Conservation (phyloP, 1,140 invertebrate genomes). For the Ceratitis capitata region DNA sequence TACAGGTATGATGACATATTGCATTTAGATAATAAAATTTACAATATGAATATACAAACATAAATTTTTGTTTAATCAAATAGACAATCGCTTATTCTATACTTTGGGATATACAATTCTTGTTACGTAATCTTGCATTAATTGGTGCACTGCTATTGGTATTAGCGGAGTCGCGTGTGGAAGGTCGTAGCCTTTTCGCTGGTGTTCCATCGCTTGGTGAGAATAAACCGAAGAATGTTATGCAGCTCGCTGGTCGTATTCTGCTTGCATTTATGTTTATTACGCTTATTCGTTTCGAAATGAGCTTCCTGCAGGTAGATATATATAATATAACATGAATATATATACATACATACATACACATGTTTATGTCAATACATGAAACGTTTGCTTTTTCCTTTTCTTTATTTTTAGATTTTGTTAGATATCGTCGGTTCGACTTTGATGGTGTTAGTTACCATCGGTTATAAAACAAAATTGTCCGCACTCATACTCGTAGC, state of each 20-base stretch:
- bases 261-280: slow-evolving; percentile 99
- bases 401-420: slow-evolving; percentile 60
- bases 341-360: too few species aligned
- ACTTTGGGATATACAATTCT: slow-evolving; percentile 97
- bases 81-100: slow-evolving; percentile 98
- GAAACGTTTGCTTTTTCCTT: slow-evolving; percentile 10
- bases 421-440: slow-evolving; percentile 93
- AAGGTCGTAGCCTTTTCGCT: slow-evolving; percentile 93
- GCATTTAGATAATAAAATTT: not conserved
- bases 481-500: slow-evolving; percentile 93
- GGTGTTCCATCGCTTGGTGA: slow-evolving; percentile 97
- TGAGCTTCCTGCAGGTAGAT: slow-evolving; percentile 79
- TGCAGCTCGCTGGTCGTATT: slow-evolving; percentile 95
- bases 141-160: slow-evolving; percentile 95
- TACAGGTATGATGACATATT: slow-evolving; percentile 77
- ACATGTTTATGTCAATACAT: not conserved
- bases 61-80: not conserved
- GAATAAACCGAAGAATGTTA: slow-evolving; percentile 97
- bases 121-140: slow-evolving; percentile 93
- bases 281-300: slow-evolving; percentile 93
- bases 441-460: slow-evolving; percentile 94
- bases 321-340: not conserved
- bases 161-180: slow-evolving; percentile 91
- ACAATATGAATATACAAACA: not conserved
- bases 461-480: slow-evolving; percentile 99